A percentile compares a stretch with the other conserved stretches of the same genome.
These are phyloP conservation scores for Daktulosphaira vitifoliae DNA, from an alignment of 1,140 invertebrate species.

Conservation along the genomic window DNA sequence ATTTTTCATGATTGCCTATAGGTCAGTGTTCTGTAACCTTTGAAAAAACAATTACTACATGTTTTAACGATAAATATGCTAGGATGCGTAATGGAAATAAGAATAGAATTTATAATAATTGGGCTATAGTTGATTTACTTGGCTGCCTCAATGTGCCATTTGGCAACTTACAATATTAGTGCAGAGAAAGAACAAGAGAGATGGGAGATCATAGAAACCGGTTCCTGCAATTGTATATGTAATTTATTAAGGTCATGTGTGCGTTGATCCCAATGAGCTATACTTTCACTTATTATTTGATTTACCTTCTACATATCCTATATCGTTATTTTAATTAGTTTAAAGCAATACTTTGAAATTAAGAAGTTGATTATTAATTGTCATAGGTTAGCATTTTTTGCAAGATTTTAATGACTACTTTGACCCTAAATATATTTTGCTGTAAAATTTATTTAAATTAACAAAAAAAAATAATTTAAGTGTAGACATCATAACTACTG, in stretches of 20 bases:
- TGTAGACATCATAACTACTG: too few species aligned
- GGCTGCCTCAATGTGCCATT: neutral
- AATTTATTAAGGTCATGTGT: constrained; percentile 33
- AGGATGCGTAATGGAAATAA: too few species aligned
- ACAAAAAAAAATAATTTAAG: too few species aligned
- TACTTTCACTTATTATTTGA: constrained; percentile 28
- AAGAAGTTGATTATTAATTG: too few species aligned
- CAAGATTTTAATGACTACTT: too few species aligned
- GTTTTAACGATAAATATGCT: too few species aligned
- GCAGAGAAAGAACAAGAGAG: constrained; percentile 4
- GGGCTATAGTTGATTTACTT: constrained; percentile 22
- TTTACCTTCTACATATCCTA: neutral
- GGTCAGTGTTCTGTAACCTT: constrained; percentile 5
- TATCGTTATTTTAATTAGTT: too few species aligned
- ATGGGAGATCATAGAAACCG: constrained; percentile 10
- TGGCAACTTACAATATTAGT: constrained; percentile 9
- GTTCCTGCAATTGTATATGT: constrained; percentile 20
- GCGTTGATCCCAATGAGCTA: constrained; percentile 22
- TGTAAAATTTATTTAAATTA: too few species aligned
- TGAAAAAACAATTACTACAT: neutral
- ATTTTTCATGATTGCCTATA: neutral
- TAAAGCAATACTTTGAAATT: too few species aligned
- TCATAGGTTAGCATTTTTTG: too few species aligned
- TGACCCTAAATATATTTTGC: too few species aligned
- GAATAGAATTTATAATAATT: constrained; percentile 3